A percentile compares a stretch with the other conserved stretches of the same genome.
Conservation (phyloP, 2,888 invertebrate genomes). For the Lasioglossum malachurum region DNA sequence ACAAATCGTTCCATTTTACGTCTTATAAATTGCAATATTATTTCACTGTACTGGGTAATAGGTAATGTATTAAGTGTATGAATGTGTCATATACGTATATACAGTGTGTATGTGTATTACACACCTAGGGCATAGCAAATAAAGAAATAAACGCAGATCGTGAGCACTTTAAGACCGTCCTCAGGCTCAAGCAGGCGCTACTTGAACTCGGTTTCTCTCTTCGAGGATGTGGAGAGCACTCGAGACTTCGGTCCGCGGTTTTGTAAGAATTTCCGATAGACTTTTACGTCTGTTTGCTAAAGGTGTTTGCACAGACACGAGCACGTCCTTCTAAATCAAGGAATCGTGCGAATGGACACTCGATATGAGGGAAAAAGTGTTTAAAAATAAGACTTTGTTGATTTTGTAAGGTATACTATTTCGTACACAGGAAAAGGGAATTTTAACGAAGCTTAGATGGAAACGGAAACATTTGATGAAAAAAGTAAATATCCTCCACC, state of each 20-base stretch:
- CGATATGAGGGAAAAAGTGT: background rate
- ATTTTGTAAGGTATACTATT: constrained; percentile 14
- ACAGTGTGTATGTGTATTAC: background rate
- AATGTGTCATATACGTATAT: too few species aligned
- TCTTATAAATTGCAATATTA: too few species aligned
- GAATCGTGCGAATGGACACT: constrained; percentile 1
- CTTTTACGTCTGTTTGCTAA: constrained; percentile 19
- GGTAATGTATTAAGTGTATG: too few species aligned
- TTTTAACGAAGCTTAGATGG: background rate
- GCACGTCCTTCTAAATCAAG: background rate
- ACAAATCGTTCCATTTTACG: too few species aligned
- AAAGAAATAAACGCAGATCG: background rate
- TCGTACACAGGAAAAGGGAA: background rate
- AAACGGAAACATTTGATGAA: background rate
- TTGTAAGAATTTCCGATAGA: constrained; percentile 29
- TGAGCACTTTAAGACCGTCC: background rate
- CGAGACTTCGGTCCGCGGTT: constrained; percentile 6
- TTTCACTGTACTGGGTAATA: too few species aligned
- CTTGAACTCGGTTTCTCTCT: constrained; percentile 36
- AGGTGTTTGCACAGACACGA: constrained; percentile 23
- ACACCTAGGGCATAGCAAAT: background rate
- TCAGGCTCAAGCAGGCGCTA: constrained; percentile 22
- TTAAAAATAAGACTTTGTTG: constrained; percentile 6
- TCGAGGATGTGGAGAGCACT: constrained; percentile 23
- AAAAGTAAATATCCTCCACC: too few species aligned